Evolutionary conservation across 2,888 invertebrate genomes (phyloP).

Genomic region (Megalurothrips usitatus): DNA sequence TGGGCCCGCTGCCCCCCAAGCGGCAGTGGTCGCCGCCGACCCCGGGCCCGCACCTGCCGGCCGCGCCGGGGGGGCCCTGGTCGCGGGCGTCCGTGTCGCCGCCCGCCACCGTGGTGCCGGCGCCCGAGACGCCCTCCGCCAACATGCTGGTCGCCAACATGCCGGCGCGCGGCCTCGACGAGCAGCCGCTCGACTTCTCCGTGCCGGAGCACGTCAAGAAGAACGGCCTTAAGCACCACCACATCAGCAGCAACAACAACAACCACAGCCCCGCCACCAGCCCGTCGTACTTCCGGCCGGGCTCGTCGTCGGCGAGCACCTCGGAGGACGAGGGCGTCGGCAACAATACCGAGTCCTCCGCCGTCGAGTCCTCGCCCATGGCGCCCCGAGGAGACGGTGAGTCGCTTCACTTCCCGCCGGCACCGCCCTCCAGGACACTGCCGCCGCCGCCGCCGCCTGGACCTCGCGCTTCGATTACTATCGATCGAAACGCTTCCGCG

Average conservation of each 20-base stretch:
- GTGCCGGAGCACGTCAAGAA: conserved; percentile 18
- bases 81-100: conserved; percentile 11
- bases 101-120: conserved; percentile 12
- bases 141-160: background rate
- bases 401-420: too few species aligned
- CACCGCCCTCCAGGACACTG: too few species aligned
- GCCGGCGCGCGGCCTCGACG: background rate
- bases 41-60: background rate
- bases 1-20: background rate
- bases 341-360: background rate
- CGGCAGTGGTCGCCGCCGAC: conserved; percentile 12
- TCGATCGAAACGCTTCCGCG: too few species aligned
- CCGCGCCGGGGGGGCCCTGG: background rate
- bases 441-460: too few species aligned
- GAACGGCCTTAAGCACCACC: background rate
- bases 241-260: conserved; percentile 8
- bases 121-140: conserved; percentile 8
- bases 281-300: conserved; percentile 2
- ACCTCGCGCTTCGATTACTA: too few species aligned
- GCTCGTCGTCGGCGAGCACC: conserved; percentile 2
- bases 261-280: conserved; percentile 14
- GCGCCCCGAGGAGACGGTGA: background rate
- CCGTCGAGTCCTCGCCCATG: conserved; percentile 2
- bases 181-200: conserved; percentile 7
- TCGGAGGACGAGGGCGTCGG: conserved; percentile 23